Evolutionary conservation across 35 echinoderm and acorn worm genomes (phyloP), one percentile per base, ranked within the genome.

Genomic region (Ptychodera flava): DNA sequence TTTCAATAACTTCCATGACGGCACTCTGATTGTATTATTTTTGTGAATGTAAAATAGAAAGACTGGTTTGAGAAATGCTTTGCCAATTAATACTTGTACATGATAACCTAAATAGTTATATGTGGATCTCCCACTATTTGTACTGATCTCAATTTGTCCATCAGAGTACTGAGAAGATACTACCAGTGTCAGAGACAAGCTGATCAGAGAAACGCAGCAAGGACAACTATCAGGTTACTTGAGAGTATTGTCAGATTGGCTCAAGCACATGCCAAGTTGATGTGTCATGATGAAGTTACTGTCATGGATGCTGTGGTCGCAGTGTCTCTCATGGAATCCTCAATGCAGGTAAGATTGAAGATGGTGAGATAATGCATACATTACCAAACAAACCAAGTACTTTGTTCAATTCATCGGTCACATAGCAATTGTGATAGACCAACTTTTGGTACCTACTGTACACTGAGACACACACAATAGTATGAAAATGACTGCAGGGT

Each of bases 171-270:
- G 35, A 89, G 86, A 35, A 84, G 80, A 78, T 97, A 97, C 80
- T 97, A 97, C 83, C 95, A 97, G 85, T 92, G 92, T 28, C 95
- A 97, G 64, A 85, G 95, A 6, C 92, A 92, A 38, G 95, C 95
- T 0, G 95, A 97, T 35, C 89, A 92, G 52, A 80, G 95, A 22
- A 97, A 97, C 33, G 95, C 88, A 77, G 95, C 95, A 27, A 52
- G 95, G 30, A 97, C 95, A 34, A 97, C 95, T 28, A 93, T 97
- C 16, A 92, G 95, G 34, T 84, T 97, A 12, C 36, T 97, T 53
- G 95, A 97, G 38, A 97, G 95, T 28, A 93, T 91, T 52, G 90
- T 97, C 31, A 79, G 95, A 30, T 85, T 93, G 77, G 87, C 92
- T 12, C 95, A 97, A 78, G 95, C 92, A 45, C 92, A 93, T 76